Base-by-base conservation (phyloP, 1,140 invertebrate genomes). In the Aplysia californica region DNA sequence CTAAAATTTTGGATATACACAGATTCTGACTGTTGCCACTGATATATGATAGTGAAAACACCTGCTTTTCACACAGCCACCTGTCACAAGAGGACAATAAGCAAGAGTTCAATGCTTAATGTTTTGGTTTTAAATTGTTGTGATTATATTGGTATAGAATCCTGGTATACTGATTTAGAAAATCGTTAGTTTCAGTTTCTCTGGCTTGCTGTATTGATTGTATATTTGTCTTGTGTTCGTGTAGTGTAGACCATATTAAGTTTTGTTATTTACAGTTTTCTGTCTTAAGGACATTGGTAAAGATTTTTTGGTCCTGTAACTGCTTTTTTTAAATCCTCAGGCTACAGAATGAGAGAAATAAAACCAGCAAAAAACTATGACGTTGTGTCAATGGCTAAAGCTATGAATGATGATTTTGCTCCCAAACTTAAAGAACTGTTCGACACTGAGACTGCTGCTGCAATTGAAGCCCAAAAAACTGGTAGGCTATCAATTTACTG, bases 401-500 rank as follows among this genome's bases (percentile, higher is more conserved):
- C 89, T 4, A 90, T 90, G 89, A 90, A 90, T 79, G 84, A 84
- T 74, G 88, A 90, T 79, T 90, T 90, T 85, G 89, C 85, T 39
- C 85, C 87, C 31, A 83, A 85, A 70, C 79, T 89, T 21, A 86
- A 90, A 77, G 83, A 89, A 56, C 69, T 90, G 23, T 90, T 90
- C 85, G 86, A 89, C 33, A 83, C 84, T 20, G 89, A 90, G 81
- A 86, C 84, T 65, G 84, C 89, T 55, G 89, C 89, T 31, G 89
- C 87, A 21, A 67, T 89, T 21, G 82, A 86, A 69, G 88, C 89
- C 33, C 87, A 88, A 41, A 83, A 83, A 80, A 87, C 86, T 78
- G 89, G 88, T 88, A 74, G 31, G 33, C 21, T 66, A 23, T 41
- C 59, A 61, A 31, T 55, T 58, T n/a, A n/a, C n/a, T n/a, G n/a